Percentiles rank a stretch among this genome's conserved stretches.
phyloP scores from a whole-genome alignment of 2,113 vertebrate genomes.

The Triplophysa rosa region DNA sequence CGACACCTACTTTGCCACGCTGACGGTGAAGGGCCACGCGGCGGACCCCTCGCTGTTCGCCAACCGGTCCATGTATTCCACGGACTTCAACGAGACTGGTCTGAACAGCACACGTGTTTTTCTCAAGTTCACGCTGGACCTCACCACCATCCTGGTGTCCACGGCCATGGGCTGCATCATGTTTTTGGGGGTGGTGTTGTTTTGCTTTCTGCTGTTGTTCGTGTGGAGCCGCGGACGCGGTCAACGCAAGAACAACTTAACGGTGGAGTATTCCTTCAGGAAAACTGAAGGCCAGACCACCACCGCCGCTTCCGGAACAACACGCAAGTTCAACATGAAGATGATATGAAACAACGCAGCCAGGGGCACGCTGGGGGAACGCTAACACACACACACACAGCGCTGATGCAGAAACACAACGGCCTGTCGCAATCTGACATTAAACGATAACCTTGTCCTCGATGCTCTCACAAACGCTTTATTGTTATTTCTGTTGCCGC shows the following conservation, averaged over 20 bases:
- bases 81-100: conserved; percentile 85
- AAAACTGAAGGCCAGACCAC: conserved; percentile 86
- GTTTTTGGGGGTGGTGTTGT: conserved; percentile 95
- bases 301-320: conserved; percentile 80
- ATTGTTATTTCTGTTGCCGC: conserved; percentile 52
- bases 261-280: conserved; percentile 95
- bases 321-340: conserved; percentile 99
- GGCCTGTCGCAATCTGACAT: conserved; percentile 51
- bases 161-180: conserved; percentile 99
- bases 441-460: conserved; percentile 53
- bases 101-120: conserved; percentile 90
- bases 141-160: conserved; percentile 97
- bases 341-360: conserved; percentile 94
- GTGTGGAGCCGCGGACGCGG: conserved; percentile 97
- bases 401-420: conserved; percentile 65
- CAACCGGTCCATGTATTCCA: conserved; percentile 82
- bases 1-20: conserved; percentile 93
- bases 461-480: conserved; percentile 45
- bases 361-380: conserved; percentile 75
- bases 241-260: conserved; percentile 96
- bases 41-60: conserved; percentile 71
- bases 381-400: conserved; percentile 70
- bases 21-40: conserved; percentile 80
- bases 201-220: conserved; percentile 97
- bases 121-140: conserved; percentile 91